These are phyloP conservation scores for Melieria picta DNA, from an alignment of 2,888 invertebrate species.

Conservation along the genomic window DNA sequence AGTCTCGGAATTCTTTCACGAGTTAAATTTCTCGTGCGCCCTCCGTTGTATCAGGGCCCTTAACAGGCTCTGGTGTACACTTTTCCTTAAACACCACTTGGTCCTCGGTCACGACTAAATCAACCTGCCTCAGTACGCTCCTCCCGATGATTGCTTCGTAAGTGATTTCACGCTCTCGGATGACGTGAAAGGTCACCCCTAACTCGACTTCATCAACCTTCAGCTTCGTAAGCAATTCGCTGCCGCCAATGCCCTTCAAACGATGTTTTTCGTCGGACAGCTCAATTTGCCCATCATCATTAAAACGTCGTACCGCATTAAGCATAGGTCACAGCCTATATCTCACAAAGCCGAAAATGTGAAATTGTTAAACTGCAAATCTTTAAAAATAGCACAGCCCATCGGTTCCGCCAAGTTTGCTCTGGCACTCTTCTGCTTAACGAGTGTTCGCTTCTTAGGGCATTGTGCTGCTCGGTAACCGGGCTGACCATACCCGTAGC, in stretches of 20 bases:
- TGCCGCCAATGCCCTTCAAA: conserved; percentile 19
- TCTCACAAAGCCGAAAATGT: conserved; percentile 31
- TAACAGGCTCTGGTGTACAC: neutral
- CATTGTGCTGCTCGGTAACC: neutral
- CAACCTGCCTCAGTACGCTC: conserved; percentile 15
- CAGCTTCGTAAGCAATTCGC: conserved; percentile 12
- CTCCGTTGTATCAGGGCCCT: neutral
- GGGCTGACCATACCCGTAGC: neutral
- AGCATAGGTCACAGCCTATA: conserved; percentile 28
- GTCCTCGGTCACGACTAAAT: conserved; percentile 11
- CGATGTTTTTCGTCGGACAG: neutral
- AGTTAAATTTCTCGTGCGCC: neutral
- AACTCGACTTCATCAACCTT: conserved; percentile 20
- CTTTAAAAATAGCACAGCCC: neutral
- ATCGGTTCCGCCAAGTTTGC: neutral
- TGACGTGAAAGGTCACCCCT: conserved; percentile 25
- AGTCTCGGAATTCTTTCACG: neutral
- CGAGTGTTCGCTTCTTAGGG: neutral
- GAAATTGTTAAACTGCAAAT: neutral
- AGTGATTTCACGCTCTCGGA: conserved; percentile 22
- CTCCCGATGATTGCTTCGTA: conserved; percentile 29
- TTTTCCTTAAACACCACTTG: conserved; percentile 3
- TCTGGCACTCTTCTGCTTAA: neutral
- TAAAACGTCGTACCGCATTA: conserved; percentile 15
- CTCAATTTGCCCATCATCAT: conserved; percentile 8